Conservation (phyloP, 2,888 invertebrate genomes). For the Nymphalis polychloros region DNA sequence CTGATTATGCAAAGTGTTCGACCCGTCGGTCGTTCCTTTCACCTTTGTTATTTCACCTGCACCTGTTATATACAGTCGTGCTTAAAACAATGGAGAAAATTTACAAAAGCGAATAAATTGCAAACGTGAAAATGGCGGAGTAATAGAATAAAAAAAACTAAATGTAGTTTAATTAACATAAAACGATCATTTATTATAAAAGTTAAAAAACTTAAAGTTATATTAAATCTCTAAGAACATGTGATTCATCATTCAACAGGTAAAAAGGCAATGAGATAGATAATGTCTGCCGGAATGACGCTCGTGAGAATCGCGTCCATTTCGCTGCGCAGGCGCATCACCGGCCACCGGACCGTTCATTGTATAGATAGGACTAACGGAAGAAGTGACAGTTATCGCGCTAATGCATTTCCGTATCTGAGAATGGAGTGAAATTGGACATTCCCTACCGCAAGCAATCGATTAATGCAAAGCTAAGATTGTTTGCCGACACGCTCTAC, state of each 20-base stretch:
- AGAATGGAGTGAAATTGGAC: constrained; percentile 36
- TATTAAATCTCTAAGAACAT: neutral
- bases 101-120: constrained; percentile 22
- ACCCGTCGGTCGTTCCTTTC: constrained; percentile 30
- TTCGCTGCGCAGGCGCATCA: constrained; percentile 53
- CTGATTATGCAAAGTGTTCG: constrained; percentile 29
- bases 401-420: constrained; percentile 53
- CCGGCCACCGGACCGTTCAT: constrained; percentile 40
- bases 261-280: constrained; percentile 17
- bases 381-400: constrained; percentile 57
- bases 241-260: neutral
- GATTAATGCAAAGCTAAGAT: constrained; percentile 26
- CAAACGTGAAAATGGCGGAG: constrained; percentile 9
- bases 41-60: constrained; percentile 28
- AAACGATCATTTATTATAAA: neutral
- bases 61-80: constrained; percentile 21
- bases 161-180: neutral
- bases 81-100: constrained; percentile 33
- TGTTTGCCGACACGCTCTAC: constrained; percentile 26
- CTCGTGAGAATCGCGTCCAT: constrained; percentile 62
- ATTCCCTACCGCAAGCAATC: constrained; percentile 32
- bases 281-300: constrained; percentile 26
- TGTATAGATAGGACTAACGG: constrained; percentile 57
- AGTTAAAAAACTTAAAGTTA: neutral
- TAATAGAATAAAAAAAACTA: neutral